These are phyloP conservation scores for Tupaia chinensis DNA, from an alignment of 2,113 vertebrate genomes.

Conservation along the genomic window DNA sequence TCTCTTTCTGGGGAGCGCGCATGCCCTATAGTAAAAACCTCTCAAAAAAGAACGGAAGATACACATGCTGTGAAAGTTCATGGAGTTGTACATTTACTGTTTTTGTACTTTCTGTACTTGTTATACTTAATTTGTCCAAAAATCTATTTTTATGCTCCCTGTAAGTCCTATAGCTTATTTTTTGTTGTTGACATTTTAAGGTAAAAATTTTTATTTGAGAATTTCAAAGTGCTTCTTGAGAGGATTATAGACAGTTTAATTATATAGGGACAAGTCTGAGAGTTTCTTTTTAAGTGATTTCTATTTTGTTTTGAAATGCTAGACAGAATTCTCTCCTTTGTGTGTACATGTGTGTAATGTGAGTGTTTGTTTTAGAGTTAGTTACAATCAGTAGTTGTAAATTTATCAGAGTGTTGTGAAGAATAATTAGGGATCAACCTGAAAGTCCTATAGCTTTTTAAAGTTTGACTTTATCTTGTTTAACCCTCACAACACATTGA, in stretches of 20 bases:
- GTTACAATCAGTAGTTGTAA: too few relatives aligned
- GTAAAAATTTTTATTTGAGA: not conserved
- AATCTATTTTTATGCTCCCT: not conserved
- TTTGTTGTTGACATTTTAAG: not conserved
- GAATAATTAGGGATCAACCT: not conserved
- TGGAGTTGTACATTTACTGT: not conserved
- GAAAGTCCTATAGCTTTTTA: not conserved
- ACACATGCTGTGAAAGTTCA: slow-evolving; percentile 4
- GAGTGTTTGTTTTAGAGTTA: not conserved
- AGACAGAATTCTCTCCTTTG: not conserved
- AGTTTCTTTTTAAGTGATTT: not conserved
- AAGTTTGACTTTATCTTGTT: slow-evolving; percentile 29
- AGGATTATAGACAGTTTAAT: not conserved
- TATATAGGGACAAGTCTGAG: not conserved
- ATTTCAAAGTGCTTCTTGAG: not conserved
- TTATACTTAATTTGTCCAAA: slow-evolving; percentile 29
- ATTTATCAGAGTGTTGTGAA: too few relatives aligned
- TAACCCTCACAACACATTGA: slow-evolving; percentile 17
- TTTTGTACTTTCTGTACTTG: slow-evolving; percentile 16
- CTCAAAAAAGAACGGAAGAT: not conserved
- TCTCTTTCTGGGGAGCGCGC: too few relatives aligned
- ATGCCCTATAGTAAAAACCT: too few relatives aligned
- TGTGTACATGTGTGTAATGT: not conserved
- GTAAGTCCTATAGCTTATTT: not conserved
- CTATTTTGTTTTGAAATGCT: not conserved